These are phyloP conservation scores for Dendropsophus ebraccatus DNA, from an alignment of 2,113 vertebrate species.

Conservation along the genomic window DNA sequence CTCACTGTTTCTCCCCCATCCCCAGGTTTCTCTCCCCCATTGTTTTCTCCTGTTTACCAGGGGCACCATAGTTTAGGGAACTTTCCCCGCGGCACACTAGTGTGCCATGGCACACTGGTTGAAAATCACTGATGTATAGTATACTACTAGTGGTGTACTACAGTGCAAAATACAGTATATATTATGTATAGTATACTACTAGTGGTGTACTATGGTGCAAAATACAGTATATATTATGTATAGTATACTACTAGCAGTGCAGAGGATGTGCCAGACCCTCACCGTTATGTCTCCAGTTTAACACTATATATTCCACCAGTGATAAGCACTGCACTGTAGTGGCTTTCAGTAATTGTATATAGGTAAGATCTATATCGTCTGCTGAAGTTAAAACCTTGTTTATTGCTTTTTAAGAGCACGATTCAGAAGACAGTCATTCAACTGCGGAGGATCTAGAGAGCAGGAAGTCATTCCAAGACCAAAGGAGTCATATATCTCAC, in stretches of 20 bases:
- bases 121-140: no score
- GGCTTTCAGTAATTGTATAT: conserved; percentile 66
- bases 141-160: no score
- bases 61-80: no score
- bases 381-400: conserved; percentile 74
- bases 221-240: no score
- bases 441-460: conserved; percentile 88
- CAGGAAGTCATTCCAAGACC: conserved; percentile 85
- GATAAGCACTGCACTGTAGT: not conserved
- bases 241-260: not conserved
- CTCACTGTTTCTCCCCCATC: no score
- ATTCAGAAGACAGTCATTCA: conserved; percentile 79
- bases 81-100: no score
- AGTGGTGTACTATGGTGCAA: no score
- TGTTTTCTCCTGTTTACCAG: no score
- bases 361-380: conserved; percentile 69
- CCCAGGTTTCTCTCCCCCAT: no score
- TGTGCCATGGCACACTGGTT: no score
- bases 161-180: no score
- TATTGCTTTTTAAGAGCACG: conserved; percentile 81
- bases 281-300: not conserved
- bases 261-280: not conserved
- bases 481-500: conserved; percentile 76
- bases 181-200: no score
- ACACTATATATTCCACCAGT: not conserved